A percentile compares a stretch with the other conserved stretches of the same genome.
Evolutionary conservation across 2,113 vertebrate species (phyloP).

Genomic region (Hypomesus transpacificus): DNA sequence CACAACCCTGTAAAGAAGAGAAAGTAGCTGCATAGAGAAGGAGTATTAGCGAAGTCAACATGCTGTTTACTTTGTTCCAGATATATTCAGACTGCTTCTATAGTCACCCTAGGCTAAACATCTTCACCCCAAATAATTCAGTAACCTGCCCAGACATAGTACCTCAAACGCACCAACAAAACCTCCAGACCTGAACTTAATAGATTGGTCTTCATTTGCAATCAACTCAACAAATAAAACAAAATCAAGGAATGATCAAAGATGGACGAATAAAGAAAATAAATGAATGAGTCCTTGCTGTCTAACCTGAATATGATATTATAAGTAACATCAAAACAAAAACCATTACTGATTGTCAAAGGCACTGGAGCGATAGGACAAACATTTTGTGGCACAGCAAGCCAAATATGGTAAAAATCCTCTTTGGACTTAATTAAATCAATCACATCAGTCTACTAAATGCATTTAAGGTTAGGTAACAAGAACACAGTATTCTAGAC

Average conservation of each 20-base stretch:
- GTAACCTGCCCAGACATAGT: not conserved
- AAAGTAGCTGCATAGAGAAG: not conserved
- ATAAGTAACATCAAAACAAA: constrained; percentile 1
- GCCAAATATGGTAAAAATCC: constrained; percentile 11
- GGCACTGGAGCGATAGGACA: constrained; percentile 30
- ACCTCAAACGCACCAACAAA: not conserved
- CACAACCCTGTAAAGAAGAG: not conserved
- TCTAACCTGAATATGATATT: not conserved
- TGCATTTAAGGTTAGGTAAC: no score
- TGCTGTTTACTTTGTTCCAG: not conserved
- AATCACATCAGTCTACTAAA: not conserved
- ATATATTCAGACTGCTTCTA: not conserved
- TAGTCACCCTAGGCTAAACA: not conserved
- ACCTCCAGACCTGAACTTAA: not conserved
- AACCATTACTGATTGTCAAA: constrained; percentile 48
- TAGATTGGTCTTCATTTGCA: not conserved
- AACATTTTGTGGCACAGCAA: not conserved
- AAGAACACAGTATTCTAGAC: no score
- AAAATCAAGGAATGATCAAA: constrained; percentile 7
- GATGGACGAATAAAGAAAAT: not conserved
- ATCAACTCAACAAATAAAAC: not conserved
- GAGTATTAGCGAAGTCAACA: not conserved
- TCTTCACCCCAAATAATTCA: not conserved
- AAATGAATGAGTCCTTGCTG: not conserved
- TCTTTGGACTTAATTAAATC: constrained; percentile 41